phyloP scores from a whole-genome alignment of 2,113 vertebrate genomes.

The Gymnorhina tibicen region DNA sequence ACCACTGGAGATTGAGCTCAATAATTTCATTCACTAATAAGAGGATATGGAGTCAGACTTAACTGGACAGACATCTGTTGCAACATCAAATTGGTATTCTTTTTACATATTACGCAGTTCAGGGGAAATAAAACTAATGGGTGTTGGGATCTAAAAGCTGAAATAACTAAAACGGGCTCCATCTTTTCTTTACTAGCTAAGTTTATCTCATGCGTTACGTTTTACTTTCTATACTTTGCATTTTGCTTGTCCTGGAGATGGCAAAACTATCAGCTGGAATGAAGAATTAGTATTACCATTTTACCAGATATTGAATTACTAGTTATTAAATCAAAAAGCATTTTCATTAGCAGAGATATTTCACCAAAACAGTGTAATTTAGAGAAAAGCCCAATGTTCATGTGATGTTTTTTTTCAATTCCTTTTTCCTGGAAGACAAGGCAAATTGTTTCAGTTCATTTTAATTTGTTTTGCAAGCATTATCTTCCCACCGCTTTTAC shows the following conservation, averaged over 20 bases:
- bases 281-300: neutral
- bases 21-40: neutral
- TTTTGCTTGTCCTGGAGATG: neutral
- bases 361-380: neutral
- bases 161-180: neutral
- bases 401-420: neutral
- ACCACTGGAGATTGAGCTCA: neutral
- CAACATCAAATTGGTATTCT: neutral
- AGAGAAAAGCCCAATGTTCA: neutral
- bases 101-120: neutral
- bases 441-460: neutral
- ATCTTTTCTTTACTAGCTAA: neutral
- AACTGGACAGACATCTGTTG: neutral
- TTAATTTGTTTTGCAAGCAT: neutral
- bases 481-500: neutral
- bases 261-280: neutral
- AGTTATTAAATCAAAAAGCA: slow-evolving; percentile 12
- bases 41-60: neutral
- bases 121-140: neutral
- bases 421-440: neutral
- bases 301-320: neutral
- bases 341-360: neutral
- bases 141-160: neutral
- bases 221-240: neutral
- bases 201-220: neutral